Evolutionary conservation across 1,140 invertebrate species (phyloP).

Genomic region (Drosophila sulfurigaster): DNA sequence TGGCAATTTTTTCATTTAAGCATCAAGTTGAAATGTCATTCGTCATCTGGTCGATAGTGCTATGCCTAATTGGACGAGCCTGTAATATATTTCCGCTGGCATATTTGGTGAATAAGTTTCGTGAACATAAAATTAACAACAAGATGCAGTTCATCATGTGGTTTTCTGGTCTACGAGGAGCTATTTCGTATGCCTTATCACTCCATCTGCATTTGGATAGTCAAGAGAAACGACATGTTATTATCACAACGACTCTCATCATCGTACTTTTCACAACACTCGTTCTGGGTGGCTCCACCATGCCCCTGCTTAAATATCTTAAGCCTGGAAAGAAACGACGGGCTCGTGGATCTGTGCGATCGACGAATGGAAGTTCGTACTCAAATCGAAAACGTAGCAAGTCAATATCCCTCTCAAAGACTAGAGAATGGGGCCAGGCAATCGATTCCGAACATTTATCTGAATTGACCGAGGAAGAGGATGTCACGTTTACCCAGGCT

Average conservation of each 20-base stretch:
- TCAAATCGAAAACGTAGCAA: slow-evolving; percentile 90
- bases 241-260: slow-evolving; percentile 98
- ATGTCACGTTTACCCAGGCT: slow-evolving; percentile 87
- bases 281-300: slow-evolving; percentile 97
- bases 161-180: slow-evolving; percentile 98
- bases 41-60: slow-evolving; percentile 96
- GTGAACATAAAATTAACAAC: slow-evolving; percentile 98
- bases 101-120: slow-evolving; percentile 96
- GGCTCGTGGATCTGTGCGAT: slow-evolving; percentile 37
- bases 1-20: slow-evolving; percentile 98
- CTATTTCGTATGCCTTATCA: slow-evolving; percentile 98
- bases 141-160: slow-evolving; percentile 99
- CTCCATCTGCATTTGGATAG: slow-evolving; percentile 96
- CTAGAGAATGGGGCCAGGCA: slow-evolving; percentile 98
- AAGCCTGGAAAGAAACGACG: slow-evolving; percentile 86
- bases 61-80: slow-evolving; percentile 96
- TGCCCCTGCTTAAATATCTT: slow-evolving; percentile 96
- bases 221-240: slow-evolving; percentile 96
- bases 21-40: slow-evolving; percentile 92
- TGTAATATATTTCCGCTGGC: slow-evolving; percentile 98
- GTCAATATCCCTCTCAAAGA: slow-evolving; percentile 97
- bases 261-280: slow-evolving; percentile 98
- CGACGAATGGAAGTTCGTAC: slow-evolving; percentile 62
- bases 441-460: slow-evolving; percentile 98
- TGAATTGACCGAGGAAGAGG: slow-evolving; percentile 97